phyloP scores from a whole-genome alignment of 2,113 vertebrate species.

The Prochilodus magdalenae region DNA sequence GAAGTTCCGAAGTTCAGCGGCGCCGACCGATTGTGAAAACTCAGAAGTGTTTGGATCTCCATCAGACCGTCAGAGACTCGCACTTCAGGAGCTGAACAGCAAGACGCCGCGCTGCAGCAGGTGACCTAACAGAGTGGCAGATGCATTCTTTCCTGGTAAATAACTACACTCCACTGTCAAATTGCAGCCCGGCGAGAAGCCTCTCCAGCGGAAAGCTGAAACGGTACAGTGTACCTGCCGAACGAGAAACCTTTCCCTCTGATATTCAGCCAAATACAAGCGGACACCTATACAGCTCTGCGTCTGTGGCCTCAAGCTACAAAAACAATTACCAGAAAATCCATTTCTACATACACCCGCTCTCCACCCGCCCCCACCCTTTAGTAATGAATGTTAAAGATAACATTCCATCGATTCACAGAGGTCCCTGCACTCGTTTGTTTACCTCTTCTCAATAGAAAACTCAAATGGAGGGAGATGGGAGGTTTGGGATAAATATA shows the following conservation, averaged over 20 bases:
- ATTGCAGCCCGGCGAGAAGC: slow-evolving; percentile 59
- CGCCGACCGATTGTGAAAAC: background rate
- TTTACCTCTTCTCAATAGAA: slow-evolving; percentile 18
- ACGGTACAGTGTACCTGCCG: slow-evolving; percentile 61
- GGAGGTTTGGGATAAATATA: background rate
- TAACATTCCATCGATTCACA: slow-evolving; percentile 67
- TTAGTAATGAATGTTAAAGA: slow-evolving; percentile 75
- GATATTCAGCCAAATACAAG: slow-evolving; percentile 68
- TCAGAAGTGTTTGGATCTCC: no score
- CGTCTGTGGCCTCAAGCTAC: slow-evolving; percentile 67
- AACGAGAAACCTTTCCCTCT: slow-evolving; percentile 62
- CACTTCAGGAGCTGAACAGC: background rate
- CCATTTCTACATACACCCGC: slow-evolving; percentile 72
- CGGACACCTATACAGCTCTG: slow-evolving; percentile 62
- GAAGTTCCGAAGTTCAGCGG: no score
- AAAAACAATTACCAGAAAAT: slow-evolving; percentile 80
- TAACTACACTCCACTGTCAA: slow-evolving; percentile 53
- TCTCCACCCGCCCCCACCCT: slow-evolving; percentile 34
- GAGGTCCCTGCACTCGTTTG: slow-evolving; percentile 50
- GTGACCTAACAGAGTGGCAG: background rate
- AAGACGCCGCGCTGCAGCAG: background rate
- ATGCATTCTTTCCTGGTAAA: slow-evolving; percentile 11
- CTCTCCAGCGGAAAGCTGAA: slow-evolving; percentile 51
- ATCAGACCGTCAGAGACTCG: background rate
- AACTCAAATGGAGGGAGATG: slow-evolving; percentile 4